These are phyloP conservation scores for Acanthisitta chloris DNA, from an alignment of 2,113 vertebrate genomes.

Conservation along the genomic window DNA sequence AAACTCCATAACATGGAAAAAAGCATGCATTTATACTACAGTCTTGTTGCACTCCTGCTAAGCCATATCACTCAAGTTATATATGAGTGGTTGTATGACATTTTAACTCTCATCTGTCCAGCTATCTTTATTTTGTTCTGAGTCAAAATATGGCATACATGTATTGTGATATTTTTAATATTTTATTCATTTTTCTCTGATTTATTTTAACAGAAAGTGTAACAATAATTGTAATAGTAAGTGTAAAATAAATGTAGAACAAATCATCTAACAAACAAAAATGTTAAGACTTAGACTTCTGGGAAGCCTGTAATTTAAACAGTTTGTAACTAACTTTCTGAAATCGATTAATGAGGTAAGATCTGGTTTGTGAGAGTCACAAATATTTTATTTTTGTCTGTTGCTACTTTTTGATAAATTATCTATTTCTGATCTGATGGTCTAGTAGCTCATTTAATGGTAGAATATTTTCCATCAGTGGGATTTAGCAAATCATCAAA, in stretches of 20 bases:
- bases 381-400: background rate
- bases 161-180: background rate
- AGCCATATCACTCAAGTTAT: background rate
- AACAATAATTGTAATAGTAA: background rate
- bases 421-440: background rate
- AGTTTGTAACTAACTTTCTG: background rate
- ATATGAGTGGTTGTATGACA: background rate
- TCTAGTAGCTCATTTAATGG: background rate
- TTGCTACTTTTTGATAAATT: background rate
- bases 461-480: background rate
- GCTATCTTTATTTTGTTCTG: background rate
- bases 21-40: background rate
- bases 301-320: background rate
- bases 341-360: background rate
- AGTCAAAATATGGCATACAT: background rate
- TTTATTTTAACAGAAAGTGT: background rate
- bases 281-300: background rate
- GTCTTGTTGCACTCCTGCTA: accelerated
- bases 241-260: background rate
- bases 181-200: background rate
- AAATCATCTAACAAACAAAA: background rate
- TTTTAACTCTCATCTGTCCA: background rate
- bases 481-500: background rate
- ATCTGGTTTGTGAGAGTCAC: background rate
- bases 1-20: background rate